Conservation (phyloP, 2,797 vertebrate genomes). For the Thripadectes ignobilis region DNA sequence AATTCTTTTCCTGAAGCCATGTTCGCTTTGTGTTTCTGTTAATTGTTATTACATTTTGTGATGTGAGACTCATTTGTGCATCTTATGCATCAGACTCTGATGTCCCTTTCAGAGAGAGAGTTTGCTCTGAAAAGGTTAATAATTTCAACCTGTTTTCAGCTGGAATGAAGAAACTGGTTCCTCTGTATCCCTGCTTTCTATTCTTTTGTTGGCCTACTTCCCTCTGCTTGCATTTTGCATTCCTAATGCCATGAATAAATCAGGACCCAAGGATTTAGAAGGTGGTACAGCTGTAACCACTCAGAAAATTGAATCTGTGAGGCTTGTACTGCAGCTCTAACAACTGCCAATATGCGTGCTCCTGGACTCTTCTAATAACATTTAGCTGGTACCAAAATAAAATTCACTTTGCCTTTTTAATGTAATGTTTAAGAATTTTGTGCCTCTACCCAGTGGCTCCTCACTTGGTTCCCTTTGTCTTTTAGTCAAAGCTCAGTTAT, state of each 20-base stretch:
- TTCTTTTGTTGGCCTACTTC: conserved; percentile 69
- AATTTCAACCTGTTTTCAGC: conserved; percentile 64
- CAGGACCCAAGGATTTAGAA: conserved; percentile 63
- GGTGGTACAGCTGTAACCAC: conserved; percentile 66
- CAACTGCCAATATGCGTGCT: background rate
- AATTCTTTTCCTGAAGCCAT: background rate
- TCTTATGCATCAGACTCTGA: background rate
- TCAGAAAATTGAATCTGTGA: conserved; percentile 42
- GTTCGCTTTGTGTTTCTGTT: background rate
- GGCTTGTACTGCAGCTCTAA: conserved; percentile 18
- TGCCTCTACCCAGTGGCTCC: background rate
- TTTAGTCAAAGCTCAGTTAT: background rate
- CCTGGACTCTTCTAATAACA: background rate
- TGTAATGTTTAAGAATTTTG: background rate
- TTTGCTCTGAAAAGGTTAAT: conserved; percentile 35
- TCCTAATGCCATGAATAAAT: conserved; percentile 70
- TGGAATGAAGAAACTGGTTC: conserved; percentile 56
- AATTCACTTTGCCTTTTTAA: background rate
- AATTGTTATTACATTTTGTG: background rate
- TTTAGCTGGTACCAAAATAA: background rate
- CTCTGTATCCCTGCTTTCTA: conserved; percentile 52
- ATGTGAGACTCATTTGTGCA: background rate
- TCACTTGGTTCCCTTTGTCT: background rate
- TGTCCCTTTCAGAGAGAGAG: background rate
- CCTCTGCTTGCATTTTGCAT: conserved; percentile 67